Conservation (phyloP, 2,113 vertebrate species). For the Prinia subflava region DNA sequence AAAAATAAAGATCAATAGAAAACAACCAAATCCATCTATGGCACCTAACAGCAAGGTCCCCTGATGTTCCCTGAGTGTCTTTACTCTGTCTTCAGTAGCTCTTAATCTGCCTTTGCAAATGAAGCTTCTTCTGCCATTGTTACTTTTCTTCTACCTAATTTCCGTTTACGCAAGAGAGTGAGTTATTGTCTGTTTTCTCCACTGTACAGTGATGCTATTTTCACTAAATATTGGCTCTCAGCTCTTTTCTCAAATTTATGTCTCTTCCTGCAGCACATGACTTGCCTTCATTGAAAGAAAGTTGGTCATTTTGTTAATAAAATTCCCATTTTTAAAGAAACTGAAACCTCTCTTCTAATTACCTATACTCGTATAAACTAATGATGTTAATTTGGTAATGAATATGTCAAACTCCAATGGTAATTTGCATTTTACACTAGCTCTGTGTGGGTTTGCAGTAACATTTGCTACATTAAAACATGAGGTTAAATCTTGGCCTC, state of each 20-base stretch:
- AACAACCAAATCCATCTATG: background rate
- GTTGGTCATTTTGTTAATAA: background rate
- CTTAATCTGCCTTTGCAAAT: background rate
- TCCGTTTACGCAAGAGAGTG: background rate
- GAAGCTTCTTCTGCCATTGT: background rate
- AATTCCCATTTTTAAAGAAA: constrained; percentile 13
- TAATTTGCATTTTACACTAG: background rate
- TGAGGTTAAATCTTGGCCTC: constrained; percentile 25
- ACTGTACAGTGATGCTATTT: background rate
- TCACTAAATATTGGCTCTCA: background rate
- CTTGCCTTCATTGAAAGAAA: background rate
- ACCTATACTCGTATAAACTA: background rate
- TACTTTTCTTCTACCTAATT: background rate
- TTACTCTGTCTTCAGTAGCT: background rate
- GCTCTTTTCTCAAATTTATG: background rate
- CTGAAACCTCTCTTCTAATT: constrained; percentile 1
- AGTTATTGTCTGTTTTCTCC: background rate
- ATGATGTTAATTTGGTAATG: background rate
- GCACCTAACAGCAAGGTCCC: background rate
- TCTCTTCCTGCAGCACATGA: background rate
- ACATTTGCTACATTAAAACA: constrained; percentile 22
- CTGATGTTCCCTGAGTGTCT: background rate
- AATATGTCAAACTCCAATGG: background rate
- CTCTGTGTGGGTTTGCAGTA: constrained; percentile 17
- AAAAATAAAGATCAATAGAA: background rate